Evolutionary conservation across 64 coral and sea anemone genomes (phyloP).

Genomic region (Stichodactyla mertensii): DNA sequence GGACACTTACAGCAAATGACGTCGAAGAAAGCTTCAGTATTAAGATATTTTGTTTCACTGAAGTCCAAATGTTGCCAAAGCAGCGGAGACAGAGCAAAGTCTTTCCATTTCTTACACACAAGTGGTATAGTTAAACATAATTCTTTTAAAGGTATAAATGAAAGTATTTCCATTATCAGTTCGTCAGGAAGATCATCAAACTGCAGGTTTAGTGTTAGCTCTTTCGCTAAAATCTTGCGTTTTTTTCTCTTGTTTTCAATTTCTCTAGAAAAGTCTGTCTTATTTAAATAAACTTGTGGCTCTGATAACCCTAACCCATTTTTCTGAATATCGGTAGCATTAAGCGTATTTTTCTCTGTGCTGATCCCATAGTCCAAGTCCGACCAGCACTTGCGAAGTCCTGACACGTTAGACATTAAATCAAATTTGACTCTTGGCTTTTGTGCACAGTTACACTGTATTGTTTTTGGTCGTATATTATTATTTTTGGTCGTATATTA

Average conservation of each 20-base stretch:
- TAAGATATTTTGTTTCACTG: conserved; percentile 34
- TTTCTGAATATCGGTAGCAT: too few relatives aligned
- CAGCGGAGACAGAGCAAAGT: conserved; percentile 54
- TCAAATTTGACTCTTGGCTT: not conserved
- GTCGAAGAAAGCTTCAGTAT: conserved; percentile 6
- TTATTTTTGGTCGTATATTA: too few relatives aligned
- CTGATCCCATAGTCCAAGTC: not conserved
- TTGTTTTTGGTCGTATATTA: too few relatives aligned
- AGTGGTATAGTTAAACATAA: conserved; percentile 44
- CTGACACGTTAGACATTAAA: not conserved
- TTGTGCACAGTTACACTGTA: too few relatives aligned
- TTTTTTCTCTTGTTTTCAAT: not conserved
- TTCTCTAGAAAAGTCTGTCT: conserved; percentile 37
- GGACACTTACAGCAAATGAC: conserved; percentile 53
- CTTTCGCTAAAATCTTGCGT: not conserved
- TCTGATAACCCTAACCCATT: too few relatives aligned
- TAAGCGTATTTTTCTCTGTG: not conserved
- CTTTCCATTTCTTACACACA: conserved; percentile 76
- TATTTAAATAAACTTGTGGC: conserved; percentile 24
- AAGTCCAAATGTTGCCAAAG: conserved; percentile 59
- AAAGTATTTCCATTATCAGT: conserved; percentile 74
- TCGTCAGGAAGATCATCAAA: conserved; percentile 73
- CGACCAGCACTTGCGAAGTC: not conserved
- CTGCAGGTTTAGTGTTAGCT: not conserved
- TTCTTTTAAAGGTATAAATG: conserved; percentile 59